Conservation (phyloP, 2,113 vertebrate species). For the Hydrolagus affinis region DNA sequence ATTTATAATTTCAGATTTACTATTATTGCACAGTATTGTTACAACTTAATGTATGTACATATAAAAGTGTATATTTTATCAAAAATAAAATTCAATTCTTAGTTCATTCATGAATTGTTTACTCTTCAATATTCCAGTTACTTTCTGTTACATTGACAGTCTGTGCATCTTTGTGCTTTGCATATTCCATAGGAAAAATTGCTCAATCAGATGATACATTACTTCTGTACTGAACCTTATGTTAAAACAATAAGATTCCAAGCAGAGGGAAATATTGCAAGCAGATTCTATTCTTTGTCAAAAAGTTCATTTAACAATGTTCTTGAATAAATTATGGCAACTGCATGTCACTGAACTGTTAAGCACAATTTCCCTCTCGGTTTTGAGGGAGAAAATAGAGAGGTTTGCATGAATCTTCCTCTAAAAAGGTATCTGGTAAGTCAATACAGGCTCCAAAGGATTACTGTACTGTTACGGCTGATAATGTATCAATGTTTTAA, state of each 20-base stretch:
- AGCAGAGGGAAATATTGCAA: neutral
- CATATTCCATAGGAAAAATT: neutral
- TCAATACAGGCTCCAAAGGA: neutral
- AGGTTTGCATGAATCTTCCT: neutral
- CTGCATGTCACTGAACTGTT: neutral
- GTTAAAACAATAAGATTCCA: neutral
- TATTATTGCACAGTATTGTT: too few species aligned
- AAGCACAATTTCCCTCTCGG: neutral
- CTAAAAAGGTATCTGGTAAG: neutral
- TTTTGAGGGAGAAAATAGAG: neutral
- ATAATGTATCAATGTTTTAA: neutral
- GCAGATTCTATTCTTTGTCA: too few species aligned
- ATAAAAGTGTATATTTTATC: too few species aligned
- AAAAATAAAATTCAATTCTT: too few species aligned
- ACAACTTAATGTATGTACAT: too few species aligned
- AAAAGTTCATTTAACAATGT: neutral
- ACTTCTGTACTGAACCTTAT: neutral
- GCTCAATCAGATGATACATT: neutral
- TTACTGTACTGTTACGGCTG: neutral
- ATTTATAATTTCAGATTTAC: too few species aligned
- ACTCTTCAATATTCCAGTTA: neutral
- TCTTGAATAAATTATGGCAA: neutral
- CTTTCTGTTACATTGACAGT: neutral
- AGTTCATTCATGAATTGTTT: too few species aligned
- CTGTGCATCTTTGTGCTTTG: neutral